phyloP scores from a whole-genome alignment of 1,140 invertebrate genomes.

The Cotesia chilonis region DNA sequence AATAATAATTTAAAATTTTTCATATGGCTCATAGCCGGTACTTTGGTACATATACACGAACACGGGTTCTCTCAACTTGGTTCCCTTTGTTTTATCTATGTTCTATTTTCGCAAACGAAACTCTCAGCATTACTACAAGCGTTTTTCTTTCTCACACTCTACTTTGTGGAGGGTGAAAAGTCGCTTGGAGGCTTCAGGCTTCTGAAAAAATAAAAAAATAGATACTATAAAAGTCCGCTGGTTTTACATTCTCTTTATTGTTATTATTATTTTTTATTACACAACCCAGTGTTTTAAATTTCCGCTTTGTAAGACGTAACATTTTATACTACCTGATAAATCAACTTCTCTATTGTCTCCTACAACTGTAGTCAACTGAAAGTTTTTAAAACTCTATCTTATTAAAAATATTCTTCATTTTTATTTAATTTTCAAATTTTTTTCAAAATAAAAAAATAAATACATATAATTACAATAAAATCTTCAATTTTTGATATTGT shows the following conservation, averaged over 20 bases:
- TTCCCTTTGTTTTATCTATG: constrained; percentile 10
- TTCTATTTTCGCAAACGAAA: constrained; percentile 23
- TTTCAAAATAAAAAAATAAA: no score
- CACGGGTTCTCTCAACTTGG: background rate
- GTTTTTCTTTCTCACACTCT: constrained; percentile 19
- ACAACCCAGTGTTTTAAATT: constrained; percentile 22
- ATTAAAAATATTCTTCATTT: constrained; percentile 3
- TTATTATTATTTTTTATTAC: constrained; percentile 14
- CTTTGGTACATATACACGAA: no score
- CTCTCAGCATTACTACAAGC: constrained; percentile 15
- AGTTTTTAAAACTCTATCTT: background rate
- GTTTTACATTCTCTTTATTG: constrained; percentile 24
- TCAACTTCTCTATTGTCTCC: constrained; percentile 13
- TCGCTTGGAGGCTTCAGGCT: constrained; percentile 25
- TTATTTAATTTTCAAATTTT: background rate
- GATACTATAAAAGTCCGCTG: background rate
- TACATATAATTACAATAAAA: no score
- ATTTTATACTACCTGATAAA: constrained; percentile 18
- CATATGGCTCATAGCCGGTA: constrained; percentile 1
- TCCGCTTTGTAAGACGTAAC: constrained; percentile 19
- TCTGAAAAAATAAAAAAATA: constrained; percentile 13
- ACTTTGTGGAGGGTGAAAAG: constrained; percentile 31
- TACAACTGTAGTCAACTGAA: background rate
- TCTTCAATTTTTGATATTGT: no score
- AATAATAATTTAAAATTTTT: constrained; percentile 20